Evolutionary conservation across 1,140 invertebrate genomes (phyloP).

Genomic region (Lethrus apterus): DNA sequence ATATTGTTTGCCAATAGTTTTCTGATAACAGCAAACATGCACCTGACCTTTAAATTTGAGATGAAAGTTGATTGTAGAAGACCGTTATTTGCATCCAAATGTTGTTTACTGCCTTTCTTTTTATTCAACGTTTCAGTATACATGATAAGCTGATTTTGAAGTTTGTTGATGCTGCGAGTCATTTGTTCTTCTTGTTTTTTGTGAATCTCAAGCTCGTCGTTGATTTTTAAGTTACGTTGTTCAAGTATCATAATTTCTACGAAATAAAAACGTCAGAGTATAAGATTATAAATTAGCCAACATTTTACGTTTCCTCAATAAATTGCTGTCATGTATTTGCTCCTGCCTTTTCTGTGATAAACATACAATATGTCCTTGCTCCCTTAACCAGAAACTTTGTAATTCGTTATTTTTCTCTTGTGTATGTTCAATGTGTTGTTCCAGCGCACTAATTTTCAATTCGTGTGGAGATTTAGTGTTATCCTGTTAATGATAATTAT

Average conservation of each 20-base stretch:
- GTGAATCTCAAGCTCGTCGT: conserved; percentile 53
- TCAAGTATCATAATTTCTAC: conserved; percentile 65
- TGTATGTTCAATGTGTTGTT: conserved; percentile 52
- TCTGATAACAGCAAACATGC: too few species aligned
- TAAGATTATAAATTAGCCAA: background rate
- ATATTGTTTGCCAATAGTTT: too few species aligned
- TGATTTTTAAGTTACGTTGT: conserved; percentile 62
- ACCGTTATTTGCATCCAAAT: conserved; percentile 53
- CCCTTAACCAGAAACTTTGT: conserved; percentile 66
- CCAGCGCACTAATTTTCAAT: conserved; percentile 50
- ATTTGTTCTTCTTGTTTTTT: conserved; percentile 50
- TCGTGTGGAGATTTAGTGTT: conserved; percentile 41
- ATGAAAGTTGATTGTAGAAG: conserved; percentile 49
- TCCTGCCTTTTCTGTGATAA: conserved; percentile 57
- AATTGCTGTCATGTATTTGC: conserved; percentile 56
- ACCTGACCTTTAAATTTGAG: conserved; percentile 43
- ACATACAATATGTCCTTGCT: conserved; percentile 60
- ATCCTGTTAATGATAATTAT: background rate
- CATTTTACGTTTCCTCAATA: conserved; percentile 57
- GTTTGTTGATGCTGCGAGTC: conserved; percentile 49
- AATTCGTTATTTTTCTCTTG: conserved; percentile 52
- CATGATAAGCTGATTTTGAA: conserved; percentile 52
- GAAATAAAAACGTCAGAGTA: conserved; percentile 4
- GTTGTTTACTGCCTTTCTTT: conserved; percentile 50
- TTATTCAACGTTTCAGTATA: conserved; percentile 53